A percentile compares a stretch with the other conserved stretches of the same genome.
phyloP scores from a whole-genome alignment of 1,140 invertebrate species.

The Aricia agestis region DNA sequence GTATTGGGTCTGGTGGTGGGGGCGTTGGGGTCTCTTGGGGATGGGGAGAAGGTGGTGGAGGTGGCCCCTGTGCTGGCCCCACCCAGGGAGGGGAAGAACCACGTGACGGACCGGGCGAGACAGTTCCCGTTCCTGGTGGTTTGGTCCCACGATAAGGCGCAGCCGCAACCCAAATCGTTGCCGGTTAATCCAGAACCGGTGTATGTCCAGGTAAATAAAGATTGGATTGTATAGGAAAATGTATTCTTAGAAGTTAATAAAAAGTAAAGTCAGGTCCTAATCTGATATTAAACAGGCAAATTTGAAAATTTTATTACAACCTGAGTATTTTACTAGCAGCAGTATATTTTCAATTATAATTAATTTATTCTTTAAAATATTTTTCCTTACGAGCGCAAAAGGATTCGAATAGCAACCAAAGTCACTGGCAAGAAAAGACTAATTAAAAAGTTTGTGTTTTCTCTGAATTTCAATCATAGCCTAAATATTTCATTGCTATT shows the following conservation, averaged over 20 bases:
- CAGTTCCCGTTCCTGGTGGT: conserved; percentile 67
- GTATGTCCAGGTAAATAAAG: conserved; percentile 55
- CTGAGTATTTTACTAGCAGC: too few species aligned
- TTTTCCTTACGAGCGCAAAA: too few species aligned
- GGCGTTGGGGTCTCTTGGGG: conserved; percentile 45
- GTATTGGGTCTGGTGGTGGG: conserved; percentile 41
- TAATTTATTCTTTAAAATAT: too few species aligned
- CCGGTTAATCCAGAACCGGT: conserved; percentile 53
- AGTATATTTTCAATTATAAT: too few species aligned
- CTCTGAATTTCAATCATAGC: not conserved
- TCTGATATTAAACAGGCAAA: too few species aligned
- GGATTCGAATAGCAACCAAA: too few species aligned
- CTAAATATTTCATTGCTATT: not conserved
- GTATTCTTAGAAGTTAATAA: too few species aligned
- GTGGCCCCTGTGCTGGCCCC: conserved; percentile 63
- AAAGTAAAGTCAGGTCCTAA: too few species aligned
- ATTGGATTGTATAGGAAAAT: too few species aligned
- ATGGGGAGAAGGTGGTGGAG: conserved; percentile 50
- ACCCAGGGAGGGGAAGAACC: conserved; percentile 50
- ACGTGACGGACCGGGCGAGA: conserved; percentile 48
- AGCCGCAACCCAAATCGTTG: conserved; percentile 53
- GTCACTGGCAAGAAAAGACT: too few species aligned
- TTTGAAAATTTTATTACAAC: too few species aligned
- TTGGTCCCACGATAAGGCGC: conserved; percentile 45
- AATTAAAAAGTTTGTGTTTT: too few species aligned